Percentiles rank a stretch among this genome's conserved stretches.
These are phyloP conservation scores for Tringa solitaria DNA, from an alignment of 2,113 vertebrate genomes.

Conservation along the genomic window DNA sequence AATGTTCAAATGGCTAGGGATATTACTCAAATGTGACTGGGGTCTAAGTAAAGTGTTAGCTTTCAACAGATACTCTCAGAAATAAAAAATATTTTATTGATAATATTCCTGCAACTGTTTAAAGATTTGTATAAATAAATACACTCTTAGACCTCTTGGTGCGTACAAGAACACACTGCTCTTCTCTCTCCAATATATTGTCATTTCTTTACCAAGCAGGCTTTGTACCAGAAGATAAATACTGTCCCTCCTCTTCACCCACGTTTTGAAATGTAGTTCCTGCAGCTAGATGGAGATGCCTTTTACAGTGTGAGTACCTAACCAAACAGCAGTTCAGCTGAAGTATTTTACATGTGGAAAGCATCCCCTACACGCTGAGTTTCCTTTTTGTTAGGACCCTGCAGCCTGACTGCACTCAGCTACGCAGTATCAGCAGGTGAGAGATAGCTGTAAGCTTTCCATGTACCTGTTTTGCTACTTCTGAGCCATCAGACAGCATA, in stretches of 20 bases:
- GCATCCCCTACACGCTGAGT: background rate
- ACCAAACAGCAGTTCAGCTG: background rate
- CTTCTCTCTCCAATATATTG: background rate
- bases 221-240: background rate
- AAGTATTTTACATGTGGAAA: background rate
- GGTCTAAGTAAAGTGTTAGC: background rate
- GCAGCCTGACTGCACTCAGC: background rate
- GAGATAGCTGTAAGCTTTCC: background rate
- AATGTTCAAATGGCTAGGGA: background rate
- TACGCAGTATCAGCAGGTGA: background rate
- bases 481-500: background rate
- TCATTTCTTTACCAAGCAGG: background rate
- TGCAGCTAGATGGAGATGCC: background rate
- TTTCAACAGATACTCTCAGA: background rate
- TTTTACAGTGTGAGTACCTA: background rate
- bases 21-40: background rate
- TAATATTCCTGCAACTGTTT: background rate
- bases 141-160: background rate
- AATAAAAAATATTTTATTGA: background rate
- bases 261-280: background rate
- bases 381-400: background rate
- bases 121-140: background rate
- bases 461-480: background rate
- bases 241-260: background rate
- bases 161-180: rapidly evolving